phyloP scores from a whole-genome alignment of 1,140 invertebrate genomes.

The Drosophila mayri region DNA sequence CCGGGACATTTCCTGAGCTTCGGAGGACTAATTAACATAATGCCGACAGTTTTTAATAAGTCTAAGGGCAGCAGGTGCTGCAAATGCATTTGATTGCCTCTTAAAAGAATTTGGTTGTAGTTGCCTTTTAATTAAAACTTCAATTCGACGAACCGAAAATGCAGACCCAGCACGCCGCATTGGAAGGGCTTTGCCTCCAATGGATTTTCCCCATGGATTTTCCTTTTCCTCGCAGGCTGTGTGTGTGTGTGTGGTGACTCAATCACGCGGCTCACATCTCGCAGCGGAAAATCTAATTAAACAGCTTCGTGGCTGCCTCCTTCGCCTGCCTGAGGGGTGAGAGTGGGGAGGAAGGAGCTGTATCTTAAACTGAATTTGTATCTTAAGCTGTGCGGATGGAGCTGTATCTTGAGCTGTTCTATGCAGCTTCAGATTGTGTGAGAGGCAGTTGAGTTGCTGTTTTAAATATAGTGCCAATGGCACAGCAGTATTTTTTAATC shows the following conservation, averaged over 20 bases:
- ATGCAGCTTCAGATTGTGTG: neutral
- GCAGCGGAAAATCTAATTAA: conserved; percentile 74
- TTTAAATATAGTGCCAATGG: neutral
- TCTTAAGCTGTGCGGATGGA: neutral
- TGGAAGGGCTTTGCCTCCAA: neutral
- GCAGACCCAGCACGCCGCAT: conserved; percentile 24
- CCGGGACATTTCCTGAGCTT: conserved; percentile 26
- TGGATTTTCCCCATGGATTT: neutral
- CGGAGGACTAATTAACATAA: conserved; percentile 66
- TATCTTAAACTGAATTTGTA: neutral
- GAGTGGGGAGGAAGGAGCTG: neutral
- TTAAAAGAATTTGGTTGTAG: conserved; percentile 36
- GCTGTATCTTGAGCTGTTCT: neutral
- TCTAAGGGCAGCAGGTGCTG: conserved; percentile 44
- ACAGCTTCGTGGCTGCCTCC: conserved; percentile 40
- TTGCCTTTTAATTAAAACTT: conserved; percentile 77
- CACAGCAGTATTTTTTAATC: neutral
- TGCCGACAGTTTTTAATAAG: conserved; percentile 71
- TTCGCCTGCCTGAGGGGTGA: neutral
- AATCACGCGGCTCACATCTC: conserved; percentile 71
- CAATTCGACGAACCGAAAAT: conserved; percentile 38
- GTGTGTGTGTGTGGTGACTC: conserved; percentile 51
- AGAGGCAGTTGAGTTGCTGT: neutral
- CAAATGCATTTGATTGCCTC: conserved; percentile 61
- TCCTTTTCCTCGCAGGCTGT: conserved; percentile 26